phyloP scores from a whole-genome alignment of 2,113 vertebrate genomes.

The Salvelinus sp. region DNA sequence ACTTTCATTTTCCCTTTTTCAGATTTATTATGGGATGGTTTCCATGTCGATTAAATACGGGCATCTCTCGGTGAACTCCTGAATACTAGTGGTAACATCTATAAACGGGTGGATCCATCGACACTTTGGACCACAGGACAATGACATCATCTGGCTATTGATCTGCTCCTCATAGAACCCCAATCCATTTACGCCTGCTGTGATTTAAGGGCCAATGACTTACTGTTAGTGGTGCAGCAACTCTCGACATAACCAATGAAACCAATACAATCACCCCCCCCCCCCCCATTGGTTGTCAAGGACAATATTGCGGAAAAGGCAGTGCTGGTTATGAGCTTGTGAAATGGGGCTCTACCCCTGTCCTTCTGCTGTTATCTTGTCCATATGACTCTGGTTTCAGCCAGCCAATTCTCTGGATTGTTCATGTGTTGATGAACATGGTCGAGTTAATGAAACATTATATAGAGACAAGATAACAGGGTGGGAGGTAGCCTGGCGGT shows the following conservation, averaged over 20 bases:
- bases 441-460: slow-evolving; percentile 26
- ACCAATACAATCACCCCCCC: background rate
- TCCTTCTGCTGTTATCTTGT: background rate
- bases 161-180: slow-evolving; percentile 50
- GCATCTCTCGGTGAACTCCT: background rate
- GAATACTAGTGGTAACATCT: slow-evolving; percentile 38
- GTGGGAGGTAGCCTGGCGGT: too few relatives aligned
- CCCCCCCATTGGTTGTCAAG: slow-evolving; percentile 43
- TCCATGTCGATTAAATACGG: slow-evolving; percentile 37
- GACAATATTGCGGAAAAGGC: slow-evolving; percentile 31
- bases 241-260: slow-evolving; percentile 48
- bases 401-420: too few relatives aligned
- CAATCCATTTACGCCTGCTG: slow-evolving; percentile 18
- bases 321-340: background rate
- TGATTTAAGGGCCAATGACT: slow-evolving; percentile 59
- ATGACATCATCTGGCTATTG: slow-evolving; percentile 68
- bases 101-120: slow-evolving; percentile 45
- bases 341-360: slow-evolving; percentile 1
- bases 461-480: background rate
- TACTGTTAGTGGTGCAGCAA: slow-evolving; percentile 52
- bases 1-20: slow-evolving; percentile 20
- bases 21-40: slow-evolving; percentile 39
- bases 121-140: slow-evolving; percentile 39
- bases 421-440: slow-evolving; percentile 18
- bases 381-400: background rate